Conservation (phyloP, 2,797 vertebrate species). For the Poecile montanus region DNA sequence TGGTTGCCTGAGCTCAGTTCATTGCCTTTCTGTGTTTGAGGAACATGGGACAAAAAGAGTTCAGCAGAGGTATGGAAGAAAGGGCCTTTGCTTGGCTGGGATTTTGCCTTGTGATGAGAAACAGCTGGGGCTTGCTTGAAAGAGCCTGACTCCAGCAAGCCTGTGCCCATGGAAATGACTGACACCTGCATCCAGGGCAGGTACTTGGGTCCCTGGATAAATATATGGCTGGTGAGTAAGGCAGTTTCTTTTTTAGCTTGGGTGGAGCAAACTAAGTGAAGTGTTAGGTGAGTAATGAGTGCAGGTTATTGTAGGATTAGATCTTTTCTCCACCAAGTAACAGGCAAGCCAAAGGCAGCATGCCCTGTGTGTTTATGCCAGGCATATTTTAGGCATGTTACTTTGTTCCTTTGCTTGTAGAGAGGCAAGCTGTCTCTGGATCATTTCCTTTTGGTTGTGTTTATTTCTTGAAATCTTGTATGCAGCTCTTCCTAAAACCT, state of each 20-base stretch:
- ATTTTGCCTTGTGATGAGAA: constrained; percentile 41
- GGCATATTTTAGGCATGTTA: neutral
- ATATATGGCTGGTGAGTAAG: constrained; percentile 12
- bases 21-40: neutral
- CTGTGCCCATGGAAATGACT: constrained; percentile 19
- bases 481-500: neutral
- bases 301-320: constrained; percentile 15
- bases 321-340: constrained; percentile 12
- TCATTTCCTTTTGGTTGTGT: neutral
- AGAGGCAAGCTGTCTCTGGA: neutral
- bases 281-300: constrained; percentile 38
- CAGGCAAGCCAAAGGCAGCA: neutral
- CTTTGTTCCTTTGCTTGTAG: constrained; percentile 7
- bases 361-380: neutral
- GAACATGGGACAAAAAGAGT: constrained; percentile 7
- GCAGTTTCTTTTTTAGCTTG: constrained; percentile 23
- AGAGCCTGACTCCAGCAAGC: neutral
- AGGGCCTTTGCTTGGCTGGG: constrained; percentile 30
- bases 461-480: neutral
- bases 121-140: constrained; percentile 39
- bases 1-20: neutral
- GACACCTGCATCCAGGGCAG: constrained; percentile 23
- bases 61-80: constrained; percentile 4
- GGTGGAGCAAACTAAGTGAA: neutral
- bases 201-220: constrained; percentile 8